phyloP scores from a whole-genome alignment of 2,113 vertebrate species.

The Cynoglossus semilaevis region DNA sequence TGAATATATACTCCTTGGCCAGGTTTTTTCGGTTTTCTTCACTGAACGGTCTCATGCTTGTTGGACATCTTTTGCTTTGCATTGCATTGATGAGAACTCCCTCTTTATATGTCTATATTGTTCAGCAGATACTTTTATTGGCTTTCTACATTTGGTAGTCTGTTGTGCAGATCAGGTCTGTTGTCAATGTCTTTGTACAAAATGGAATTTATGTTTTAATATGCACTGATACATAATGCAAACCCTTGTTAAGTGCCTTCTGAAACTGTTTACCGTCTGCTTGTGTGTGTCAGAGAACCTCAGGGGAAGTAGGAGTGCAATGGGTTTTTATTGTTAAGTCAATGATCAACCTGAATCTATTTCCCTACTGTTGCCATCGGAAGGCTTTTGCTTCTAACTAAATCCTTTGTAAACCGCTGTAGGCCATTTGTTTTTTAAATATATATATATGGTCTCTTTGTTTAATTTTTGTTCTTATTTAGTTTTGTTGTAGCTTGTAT shows the following conservation, averaged over 20 bases:
- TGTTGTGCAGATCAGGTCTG: slow-evolving; percentile 35
- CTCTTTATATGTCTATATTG: slow-evolving; percentile 9
- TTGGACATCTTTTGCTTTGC: slow-evolving; percentile 4
- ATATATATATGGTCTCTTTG: slow-evolving; percentile 7
- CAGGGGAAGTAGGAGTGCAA: slow-evolving; percentile 61
- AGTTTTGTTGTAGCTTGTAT: slow-evolving; percentile 58
- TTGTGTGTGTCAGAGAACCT: slow-evolving; percentile 53
- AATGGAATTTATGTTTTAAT: slow-evolving; percentile 45
- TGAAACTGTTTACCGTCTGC: slow-evolving; percentile 58
- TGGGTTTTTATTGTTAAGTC: slow-evolving; percentile 39
- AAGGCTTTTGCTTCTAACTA: slow-evolving; percentile 45
- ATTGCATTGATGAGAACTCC: slow-evolving; percentile 22
- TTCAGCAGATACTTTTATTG: slow-evolving; percentile 6
- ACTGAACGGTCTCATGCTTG: slow-evolving; percentile 27
- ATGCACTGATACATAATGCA: slow-evolving; percentile 66
- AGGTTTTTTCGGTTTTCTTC: slow-evolving; percentile 28
- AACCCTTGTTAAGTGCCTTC: slow-evolving; percentile 72
- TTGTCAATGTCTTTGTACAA: slow-evolving; percentile 30
- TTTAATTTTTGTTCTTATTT: slow-evolving; percentile 33
- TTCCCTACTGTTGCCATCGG: slow-evolving; percentile 37
- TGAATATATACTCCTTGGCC: slow-evolving; percentile 30
- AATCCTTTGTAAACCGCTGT: slow-evolving; percentile 35
- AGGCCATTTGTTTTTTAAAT: slow-evolving; percentile 14
- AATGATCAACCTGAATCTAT: slow-evolving; percentile 46
- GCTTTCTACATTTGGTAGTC: slow-evolving; percentile 11